Conservation (phyloP, 2,113 vertebrate genomes). For the human region DNA sequence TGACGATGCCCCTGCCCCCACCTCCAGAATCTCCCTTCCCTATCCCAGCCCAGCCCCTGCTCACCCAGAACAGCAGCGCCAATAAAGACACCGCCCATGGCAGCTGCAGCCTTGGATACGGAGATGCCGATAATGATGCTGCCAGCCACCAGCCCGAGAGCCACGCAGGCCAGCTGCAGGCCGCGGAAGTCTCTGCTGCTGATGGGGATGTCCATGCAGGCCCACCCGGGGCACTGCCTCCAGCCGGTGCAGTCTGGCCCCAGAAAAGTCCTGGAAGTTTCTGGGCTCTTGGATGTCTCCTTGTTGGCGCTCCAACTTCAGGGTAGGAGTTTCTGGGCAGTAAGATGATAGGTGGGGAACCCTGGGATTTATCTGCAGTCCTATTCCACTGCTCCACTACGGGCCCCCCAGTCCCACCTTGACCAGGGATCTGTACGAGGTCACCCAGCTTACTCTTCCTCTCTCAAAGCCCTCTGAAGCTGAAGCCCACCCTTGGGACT, state of each 20-base stretch:
- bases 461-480: background rate
- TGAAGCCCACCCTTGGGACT: background rate
- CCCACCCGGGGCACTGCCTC: background rate
- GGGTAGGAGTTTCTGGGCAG: slow-evolving; percentile 11
- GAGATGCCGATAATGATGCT: slow-evolving; percentile 92
- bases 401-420: background rate
- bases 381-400: background rate
- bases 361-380: background rate
- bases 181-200: slow-evolving; percentile 88
- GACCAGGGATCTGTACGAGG: background rate
- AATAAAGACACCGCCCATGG: slow-evolving; percentile 90
- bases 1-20: background rate
- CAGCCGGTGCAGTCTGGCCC: background rate
- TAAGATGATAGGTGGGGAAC: background rate
- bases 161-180: slow-evolving; percentile 89
- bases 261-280: background rate
- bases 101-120: slow-evolving; percentile 89
- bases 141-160: slow-evolving; percentile 89
- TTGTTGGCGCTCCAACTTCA: background rate
- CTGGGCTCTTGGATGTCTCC: background rate
- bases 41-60: slow-evolving; percentile 55
- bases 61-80: slow-evolving; percentile 91
- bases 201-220: slow-evolving; percentile 86
- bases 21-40: background rate
- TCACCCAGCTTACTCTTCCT: background rate